phyloP scores from a whole-genome alignment of 2,113 vertebrate genomes.

The Delphinus delphis region DNA sequence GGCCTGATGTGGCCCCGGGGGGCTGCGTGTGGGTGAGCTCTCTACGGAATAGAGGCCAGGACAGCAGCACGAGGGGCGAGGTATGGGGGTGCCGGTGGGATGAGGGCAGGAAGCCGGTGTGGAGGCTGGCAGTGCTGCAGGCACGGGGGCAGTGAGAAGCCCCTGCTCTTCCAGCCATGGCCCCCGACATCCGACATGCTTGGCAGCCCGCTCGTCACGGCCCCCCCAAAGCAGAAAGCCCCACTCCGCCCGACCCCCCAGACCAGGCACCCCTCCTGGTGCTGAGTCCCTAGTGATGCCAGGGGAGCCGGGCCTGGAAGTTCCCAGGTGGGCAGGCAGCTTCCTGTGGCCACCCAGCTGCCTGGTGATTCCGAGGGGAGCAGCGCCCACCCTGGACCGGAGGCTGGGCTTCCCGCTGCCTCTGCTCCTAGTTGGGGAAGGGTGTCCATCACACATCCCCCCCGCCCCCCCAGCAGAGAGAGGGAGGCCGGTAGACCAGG shows the following conservation, averaged over 20 bases:
- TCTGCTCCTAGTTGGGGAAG: not conserved
- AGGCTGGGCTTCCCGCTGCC: not conserved
- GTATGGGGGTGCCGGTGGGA: rapidly evolving
- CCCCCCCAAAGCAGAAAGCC: not conserved
- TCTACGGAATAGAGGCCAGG: not conserved
- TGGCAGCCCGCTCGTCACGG: not conserved
- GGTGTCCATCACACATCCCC: not conserved
- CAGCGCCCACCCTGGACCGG: not conserved
- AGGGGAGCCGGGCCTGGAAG: not conserved
- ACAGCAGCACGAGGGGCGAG: rapidly evolving
- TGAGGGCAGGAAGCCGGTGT: rapidly evolving
- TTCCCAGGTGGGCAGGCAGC: rapidly evolving
- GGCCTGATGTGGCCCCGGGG: rapidly evolving
- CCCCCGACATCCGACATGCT: not conserved
- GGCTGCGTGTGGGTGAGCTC: rapidly evolving
- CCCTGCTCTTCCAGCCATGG: rapidly evolving
- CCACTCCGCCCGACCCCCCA: too few relatives aligned
- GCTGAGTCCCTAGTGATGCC: rapidly evolving
- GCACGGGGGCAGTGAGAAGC: not conserved
- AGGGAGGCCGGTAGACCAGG: rapidly evolving
- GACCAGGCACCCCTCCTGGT: rapidly evolving
- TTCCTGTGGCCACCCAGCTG: rapidly evolving
- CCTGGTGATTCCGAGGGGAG: rapidly evolving
- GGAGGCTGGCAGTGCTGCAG: not conserved
- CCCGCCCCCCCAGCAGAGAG: rapidly evolving